Conservation (phyloP, 2,113 vertebrate species). For the Corythornis vintsioides region DNA sequence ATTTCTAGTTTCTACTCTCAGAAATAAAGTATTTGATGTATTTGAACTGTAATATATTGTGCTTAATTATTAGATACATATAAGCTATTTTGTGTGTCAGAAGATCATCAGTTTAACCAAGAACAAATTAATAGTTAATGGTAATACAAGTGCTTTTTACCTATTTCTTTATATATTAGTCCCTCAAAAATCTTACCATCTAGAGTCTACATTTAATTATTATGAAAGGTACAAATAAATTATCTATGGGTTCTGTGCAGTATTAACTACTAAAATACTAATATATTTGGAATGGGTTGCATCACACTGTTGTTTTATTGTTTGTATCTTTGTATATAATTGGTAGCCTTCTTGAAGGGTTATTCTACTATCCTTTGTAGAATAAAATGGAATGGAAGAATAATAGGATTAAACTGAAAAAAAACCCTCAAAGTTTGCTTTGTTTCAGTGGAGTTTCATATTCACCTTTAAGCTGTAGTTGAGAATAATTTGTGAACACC, state of each 20-base stretch:
- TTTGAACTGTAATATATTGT: background rate
- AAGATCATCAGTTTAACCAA: conserved; percentile 16
- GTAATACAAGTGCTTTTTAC: conserved; percentile 8
- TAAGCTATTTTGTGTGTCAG: background rate
- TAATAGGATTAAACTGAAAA: background rate
- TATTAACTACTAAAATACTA: conserved; percentile 41
- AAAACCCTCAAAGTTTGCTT: background rate
- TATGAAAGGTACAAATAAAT: conserved; percentile 23
- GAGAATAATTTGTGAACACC: background rate
- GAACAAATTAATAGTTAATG: conserved; percentile 49
- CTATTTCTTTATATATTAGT: conserved; percentile 11
- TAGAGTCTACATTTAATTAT: background rate
- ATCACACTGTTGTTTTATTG: background rate
- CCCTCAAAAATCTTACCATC: background rate
- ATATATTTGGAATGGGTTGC: background rate
- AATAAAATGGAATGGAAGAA: background rate
- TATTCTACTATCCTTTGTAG: background rate
- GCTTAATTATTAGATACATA: background rate
- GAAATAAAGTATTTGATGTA: conserved; percentile 5
- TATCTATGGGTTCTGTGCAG: background rate
- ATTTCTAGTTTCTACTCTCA: background rate
- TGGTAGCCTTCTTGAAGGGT: background rate
- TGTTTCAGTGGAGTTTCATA: background rate
- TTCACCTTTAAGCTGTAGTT: background rate
- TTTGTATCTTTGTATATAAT: background rate